phyloP scores from a whole-genome alignment of 2,797 vertebrate species.

The Balearica regulorum region DNA sequence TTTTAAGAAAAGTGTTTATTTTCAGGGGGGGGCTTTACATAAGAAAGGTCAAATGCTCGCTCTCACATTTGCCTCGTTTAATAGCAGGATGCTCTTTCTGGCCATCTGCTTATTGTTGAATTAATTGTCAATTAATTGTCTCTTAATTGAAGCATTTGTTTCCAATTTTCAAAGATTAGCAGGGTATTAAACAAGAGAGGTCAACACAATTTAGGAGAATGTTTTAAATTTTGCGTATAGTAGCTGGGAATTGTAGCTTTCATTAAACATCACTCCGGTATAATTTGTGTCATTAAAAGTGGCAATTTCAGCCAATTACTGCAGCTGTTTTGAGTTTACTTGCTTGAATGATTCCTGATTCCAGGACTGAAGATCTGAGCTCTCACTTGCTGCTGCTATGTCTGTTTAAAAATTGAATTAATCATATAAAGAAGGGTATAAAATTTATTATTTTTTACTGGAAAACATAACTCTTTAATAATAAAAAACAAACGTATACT shows the following conservation, averaged over 20 bases:
- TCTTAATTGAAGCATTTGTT: constrained; percentile 69
- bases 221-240: constrained; percentile 52
- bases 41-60: constrained; percentile 45
- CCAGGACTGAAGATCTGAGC: neutral
- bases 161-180: constrained; percentile 61
- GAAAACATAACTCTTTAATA: neutral
- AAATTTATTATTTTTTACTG: neutral
- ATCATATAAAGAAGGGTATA: neutral
- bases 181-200: constrained; percentile 65
- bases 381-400: neutral
- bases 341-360: constrained; percentile 51
- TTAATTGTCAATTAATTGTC: constrained; percentile 70
- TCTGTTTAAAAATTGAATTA: neutral
- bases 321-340: constrained; percentile 63
- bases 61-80: constrained; percentile 58
- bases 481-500: neutral
- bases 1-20: neutral
- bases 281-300: constrained; percentile 68
- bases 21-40: neutral
- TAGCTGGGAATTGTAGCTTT: constrained; percentile 60
- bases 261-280: constrained; percentile 54
- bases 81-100: constrained; percentile 60
- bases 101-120: constrained; percentile 69
- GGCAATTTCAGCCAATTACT: constrained; percentile 67
- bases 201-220: constrained; percentile 59